Conservation (phyloP, 2,888 invertebrate species). For the Noctua fimbriata region DNA sequence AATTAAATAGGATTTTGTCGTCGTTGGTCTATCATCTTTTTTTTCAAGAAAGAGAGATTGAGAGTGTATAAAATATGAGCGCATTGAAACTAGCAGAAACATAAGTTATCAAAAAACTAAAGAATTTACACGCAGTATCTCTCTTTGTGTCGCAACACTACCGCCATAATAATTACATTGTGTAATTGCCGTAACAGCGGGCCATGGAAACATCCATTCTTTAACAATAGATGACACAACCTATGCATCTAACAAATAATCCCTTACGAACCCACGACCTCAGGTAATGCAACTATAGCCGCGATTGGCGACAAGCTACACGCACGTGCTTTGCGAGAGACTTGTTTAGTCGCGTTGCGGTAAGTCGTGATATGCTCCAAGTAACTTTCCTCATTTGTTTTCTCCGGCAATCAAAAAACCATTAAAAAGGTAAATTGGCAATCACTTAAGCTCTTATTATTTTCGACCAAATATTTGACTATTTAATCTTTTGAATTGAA, state of each 20-base stretch:
- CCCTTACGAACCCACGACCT: not conserved
- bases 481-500: not conserved
- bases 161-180: slow-evolving; percentile 63
- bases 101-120: not conserved
- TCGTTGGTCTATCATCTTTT: not conserved
- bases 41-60: not conserved
- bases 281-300: not conserved
- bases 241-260: slow-evolving; percentile 21
- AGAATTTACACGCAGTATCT: slow-evolving; percentile 15
- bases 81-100: not conserved
- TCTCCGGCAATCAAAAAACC: not conserved
- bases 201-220: slow-evolving; percentile 63
- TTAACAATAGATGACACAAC: slow-evolving; percentile 58
- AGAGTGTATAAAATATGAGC: not conserved
- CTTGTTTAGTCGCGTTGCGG: not conserved
- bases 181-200: slow-evolving; percentile 64
- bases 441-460: not conserved
- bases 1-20: not conserved
- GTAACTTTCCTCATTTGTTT: not conserved
- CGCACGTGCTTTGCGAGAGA: not conserved
- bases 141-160: slow-evolving; percentile 43
- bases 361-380: not conserved
- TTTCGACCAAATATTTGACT: not conserved
- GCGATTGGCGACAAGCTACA: not conserved
- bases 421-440: not conserved